phyloP scores from a whole-genome alignment of 2,888 invertebrate genomes.

The Eupithecia insigniata region DNA sequence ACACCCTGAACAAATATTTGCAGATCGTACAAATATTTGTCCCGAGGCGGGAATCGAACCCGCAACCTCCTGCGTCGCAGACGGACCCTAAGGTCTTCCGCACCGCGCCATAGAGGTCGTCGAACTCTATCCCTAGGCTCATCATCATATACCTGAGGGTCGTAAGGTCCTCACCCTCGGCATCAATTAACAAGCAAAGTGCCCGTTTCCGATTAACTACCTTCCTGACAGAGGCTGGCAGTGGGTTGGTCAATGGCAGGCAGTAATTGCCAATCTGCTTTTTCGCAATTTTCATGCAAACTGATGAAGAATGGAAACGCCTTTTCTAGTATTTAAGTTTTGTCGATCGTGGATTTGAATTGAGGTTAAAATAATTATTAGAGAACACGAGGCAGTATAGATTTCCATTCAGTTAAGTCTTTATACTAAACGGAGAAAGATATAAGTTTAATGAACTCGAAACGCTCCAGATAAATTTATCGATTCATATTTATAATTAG shows the following conservation, averaged over 20 bases:
- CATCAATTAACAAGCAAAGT: constrained; percentile 40
- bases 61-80: too few species aligned
- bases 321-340: constrained; percentile 7
- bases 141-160: constrained; percentile 35
- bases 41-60: too few species aligned
- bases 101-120: too few species aligned
- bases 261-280: constrained; percentile 31
- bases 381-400: not conserved
- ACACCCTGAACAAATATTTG: too few species aligned
- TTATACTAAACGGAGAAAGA: not conserved
- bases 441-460: constrained; percentile 17
- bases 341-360: not conserved
- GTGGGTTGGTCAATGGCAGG: constrained; percentile 33
- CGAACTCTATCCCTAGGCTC: too few species aligned
- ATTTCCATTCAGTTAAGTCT: not conserved
- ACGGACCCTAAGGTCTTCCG: too few species aligned
- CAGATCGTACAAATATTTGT: too few species aligned
- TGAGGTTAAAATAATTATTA: not conserved
- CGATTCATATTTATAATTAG: not conserved
- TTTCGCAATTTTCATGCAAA: constrained; percentile 24
- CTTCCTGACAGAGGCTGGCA: constrained; percentile 27
- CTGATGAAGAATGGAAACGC: constrained; percentile 13
- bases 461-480: not conserved
- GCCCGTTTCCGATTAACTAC: constrained; percentile 38
- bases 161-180: constrained; percentile 32